Evolutionary conservation across 2,797 vertebrate species (phyloP).

Genomic region (Chelon labrosus): DNA sequence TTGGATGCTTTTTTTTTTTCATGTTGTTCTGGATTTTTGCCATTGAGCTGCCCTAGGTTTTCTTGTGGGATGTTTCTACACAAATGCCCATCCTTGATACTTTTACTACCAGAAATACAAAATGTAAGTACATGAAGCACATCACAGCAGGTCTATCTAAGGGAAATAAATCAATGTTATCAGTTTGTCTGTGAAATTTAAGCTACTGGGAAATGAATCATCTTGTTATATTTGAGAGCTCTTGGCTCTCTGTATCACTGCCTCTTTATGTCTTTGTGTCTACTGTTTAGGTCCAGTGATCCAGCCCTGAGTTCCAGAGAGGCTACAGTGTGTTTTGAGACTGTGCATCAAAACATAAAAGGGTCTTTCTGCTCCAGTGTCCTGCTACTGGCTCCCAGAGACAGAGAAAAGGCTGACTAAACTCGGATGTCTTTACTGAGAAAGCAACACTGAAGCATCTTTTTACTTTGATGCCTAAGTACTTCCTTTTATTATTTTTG

Average conservation of each 20-base stretch:
- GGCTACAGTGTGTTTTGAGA: conserved; percentile 42
- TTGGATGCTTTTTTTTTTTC: neutral
- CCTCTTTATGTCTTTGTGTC: conserved; percentile 22
- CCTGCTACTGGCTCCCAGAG: conserved; percentile 50
- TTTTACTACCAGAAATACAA: neutral
- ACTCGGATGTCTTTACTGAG: conserved; percentile 44
- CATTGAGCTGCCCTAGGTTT: neutral
- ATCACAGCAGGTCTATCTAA: conserved; percentile 1
- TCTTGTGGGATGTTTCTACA: neutral
- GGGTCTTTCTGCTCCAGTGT: conserved; percentile 50
- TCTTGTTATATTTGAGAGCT: conserved; percentile 41
- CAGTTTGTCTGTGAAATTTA: conserved; percentile 16
- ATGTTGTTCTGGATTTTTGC: neutral
- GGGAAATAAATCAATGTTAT: conserved; percentile 28
- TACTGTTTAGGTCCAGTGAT: conserved; percentile 44
- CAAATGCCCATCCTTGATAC: neutral
- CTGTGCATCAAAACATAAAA: conserved; percentile 71
- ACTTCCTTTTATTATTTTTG: neutral
- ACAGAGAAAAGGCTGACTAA: conserved; percentile 30
- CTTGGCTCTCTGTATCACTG: conserved; percentile 22
- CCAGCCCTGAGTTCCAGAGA: conserved; percentile 55
- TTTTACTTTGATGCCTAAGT: conserved; percentile 2
- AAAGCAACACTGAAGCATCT: neutral
- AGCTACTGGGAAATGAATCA: conserved; percentile 27
- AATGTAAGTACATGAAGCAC: neutral